Base-by-base conservation (phyloP, 2,888 invertebrate genomes). In the Coelopa pilipes region DNA sequence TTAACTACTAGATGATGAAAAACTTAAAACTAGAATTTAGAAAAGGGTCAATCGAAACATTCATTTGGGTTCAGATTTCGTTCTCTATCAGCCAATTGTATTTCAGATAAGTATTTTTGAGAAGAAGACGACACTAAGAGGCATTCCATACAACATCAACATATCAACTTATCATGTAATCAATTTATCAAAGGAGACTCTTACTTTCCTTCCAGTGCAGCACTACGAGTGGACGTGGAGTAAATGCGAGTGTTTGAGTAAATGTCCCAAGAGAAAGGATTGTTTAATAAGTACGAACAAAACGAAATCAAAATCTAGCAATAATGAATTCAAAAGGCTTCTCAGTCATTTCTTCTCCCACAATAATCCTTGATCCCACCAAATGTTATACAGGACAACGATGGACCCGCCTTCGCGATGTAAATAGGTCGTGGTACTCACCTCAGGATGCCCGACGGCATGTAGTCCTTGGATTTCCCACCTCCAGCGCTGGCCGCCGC, bases 181-280 rank as follows among this genome's bases (percentile, higher is more conserved):
- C 34, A 77, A 59, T 69, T 75, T 74, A 74, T 68, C 63, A 80
- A 79, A 72, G 73, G 68, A 73, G 75, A 76, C 66, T 75, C 91
- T 91, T 89, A 91, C 90, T 91, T 91, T 88, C 92, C 92, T 89
- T 92, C 92, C 89, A 92, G 89, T 81, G 92, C 92, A 87, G 92
- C 92, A 90, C 92, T 92, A 81, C 79, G 77, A 67, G 63, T 68
- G 68, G 47, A 62, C 19, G 73, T 55, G 73, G 60, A 70, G 71
- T 71, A 70, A 34, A 4, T 34, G 34, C 34, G 34, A 34, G 34
- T 34, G 34, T 34, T 55, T 67, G 70, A 67, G 55, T 46, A 71
- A 50, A 50, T 69, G 69, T 71, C 71, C 63, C 63, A 71, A 71
- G 55, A 71, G 17, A 53, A n/a, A 46, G 50, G 57, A 55, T 46